These are phyloP conservation scores for Cochlearius cochlearius DNA, from an alignment of 2,113 vertebrate species.

Conservation along the genomic window DNA sequence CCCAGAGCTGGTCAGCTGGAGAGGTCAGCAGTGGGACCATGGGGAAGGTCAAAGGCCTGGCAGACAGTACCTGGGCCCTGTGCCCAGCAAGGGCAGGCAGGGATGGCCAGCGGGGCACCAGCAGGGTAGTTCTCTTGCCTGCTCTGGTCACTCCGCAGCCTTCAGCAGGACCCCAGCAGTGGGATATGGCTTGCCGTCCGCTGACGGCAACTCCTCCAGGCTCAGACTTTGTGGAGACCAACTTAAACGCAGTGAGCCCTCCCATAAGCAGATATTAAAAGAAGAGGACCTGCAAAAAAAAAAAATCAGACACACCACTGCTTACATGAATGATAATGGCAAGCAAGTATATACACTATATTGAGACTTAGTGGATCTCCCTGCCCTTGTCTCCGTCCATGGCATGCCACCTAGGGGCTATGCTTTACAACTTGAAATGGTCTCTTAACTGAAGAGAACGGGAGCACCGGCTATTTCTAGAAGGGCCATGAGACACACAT, in stretches of 20 bases:
- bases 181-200: accelerated
- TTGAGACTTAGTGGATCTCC: background rate
- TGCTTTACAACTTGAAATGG: background rate
- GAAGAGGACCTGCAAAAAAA: background rate
- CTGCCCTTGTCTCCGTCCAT: background rate
- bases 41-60: background rate
- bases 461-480: background rate
- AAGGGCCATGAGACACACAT: background rate
- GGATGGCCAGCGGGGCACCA: background rate
- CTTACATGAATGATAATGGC: background rate
- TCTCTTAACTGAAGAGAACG: background rate
- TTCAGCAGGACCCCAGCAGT: background rate
- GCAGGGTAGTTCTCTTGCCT: background rate
- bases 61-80: background rate
- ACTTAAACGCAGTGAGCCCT: background rate
- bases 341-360: accelerated
- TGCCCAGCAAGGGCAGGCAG: background rate
- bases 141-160: background rate
- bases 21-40: accelerated
- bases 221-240: background rate
- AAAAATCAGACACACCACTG: background rate
- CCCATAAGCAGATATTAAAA: background rate
- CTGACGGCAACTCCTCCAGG: background rate
- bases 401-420: background rate
- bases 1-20: background rate